Percentiles rank a stretch among this genome's conserved stretches.
phyloP scores from a whole-genome alignment of 2,113 vertebrate species.

The Epinephelus lanceolatus region DNA sequence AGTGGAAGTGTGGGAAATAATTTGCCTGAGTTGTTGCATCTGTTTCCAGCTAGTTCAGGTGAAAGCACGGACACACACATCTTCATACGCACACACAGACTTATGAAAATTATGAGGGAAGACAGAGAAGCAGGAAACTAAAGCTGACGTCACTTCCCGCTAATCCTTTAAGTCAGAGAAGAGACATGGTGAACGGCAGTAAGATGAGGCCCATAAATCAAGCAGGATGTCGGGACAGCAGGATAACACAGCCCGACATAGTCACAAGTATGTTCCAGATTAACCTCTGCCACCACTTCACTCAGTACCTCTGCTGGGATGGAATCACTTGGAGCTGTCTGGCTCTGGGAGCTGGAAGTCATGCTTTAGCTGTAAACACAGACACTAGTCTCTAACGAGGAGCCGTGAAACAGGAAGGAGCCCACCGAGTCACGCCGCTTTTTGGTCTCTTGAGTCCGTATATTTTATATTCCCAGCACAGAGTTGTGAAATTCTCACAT shows the following conservation, averaged over 20 bases:
- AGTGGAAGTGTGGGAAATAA: no score
- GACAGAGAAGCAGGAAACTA: slow-evolving; percentile 18
- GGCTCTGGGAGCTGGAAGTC: slow-evolving; percentile 56
- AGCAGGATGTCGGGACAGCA: slow-evolving; percentile 60
- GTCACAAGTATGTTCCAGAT: slow-evolving; percentile 74
- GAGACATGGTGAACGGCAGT: slow-evolving; percentile 62
- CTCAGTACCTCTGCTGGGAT: slow-evolving; percentile 63
- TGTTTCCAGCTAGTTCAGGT: slow-evolving; percentile 5
- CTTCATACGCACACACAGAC: slow-evolving; percentile 2
- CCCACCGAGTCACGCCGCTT: background rate
- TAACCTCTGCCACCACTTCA: slow-evolving; percentile 75
- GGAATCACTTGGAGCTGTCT: slow-evolving; percentile 66
- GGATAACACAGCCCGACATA: slow-evolving; percentile 64
- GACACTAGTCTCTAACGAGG: slow-evolving; percentile 40
- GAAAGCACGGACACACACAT: slow-evolving; percentile 10
- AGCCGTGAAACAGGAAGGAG: slow-evolving; percentile 11
- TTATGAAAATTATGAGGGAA: slow-evolving; percentile 8
- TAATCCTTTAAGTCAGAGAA: slow-evolving; percentile 67
- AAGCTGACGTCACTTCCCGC: slow-evolving; percentile 46
- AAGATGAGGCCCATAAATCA: slow-evolving; percentile 73
- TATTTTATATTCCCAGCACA: slow-evolving; percentile 15
- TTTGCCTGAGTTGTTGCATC: background rate
- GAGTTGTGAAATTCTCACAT: slow-evolving; percentile 59
- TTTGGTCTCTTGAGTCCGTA: slow-evolving; percentile 7
- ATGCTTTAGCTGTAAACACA: slow-evolving; percentile 64